phyloP scores from a whole-genome alignment of 2,888 invertebrate genomes.

The Lobophora halterata region DNA sequence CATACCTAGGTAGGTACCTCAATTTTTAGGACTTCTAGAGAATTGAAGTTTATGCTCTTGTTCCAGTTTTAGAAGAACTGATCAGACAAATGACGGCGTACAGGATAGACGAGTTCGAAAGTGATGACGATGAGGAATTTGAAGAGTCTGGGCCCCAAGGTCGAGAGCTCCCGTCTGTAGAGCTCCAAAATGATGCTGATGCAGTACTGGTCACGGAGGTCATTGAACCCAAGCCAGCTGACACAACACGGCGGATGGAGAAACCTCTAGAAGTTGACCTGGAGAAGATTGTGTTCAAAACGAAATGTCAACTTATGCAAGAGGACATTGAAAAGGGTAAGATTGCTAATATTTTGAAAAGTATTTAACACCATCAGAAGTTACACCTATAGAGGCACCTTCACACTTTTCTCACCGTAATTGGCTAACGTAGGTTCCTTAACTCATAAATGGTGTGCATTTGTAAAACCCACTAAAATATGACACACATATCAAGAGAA shows the following conservation, averaged over 20 bases:
- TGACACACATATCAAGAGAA: too few relatives aligned
- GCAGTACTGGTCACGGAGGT: conserved; percentile 52
- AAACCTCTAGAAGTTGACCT: conserved; percentile 50
- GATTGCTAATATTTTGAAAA: conserved; percentile 32
- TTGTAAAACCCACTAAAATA: too few relatives aligned
- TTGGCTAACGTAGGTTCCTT: too few relatives aligned
- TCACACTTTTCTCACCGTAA: too few relatives aligned
- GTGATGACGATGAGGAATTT: conserved; percentile 65
- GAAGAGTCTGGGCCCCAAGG: conserved; percentile 40
- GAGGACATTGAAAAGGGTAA: conserved; percentile 65
- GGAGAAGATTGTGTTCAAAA: conserved; percentile 60
- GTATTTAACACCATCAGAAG: too few relatives aligned
- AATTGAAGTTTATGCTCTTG: background rate
- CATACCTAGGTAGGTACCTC: too few relatives aligned
- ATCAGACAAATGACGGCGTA: conserved; percentile 84
- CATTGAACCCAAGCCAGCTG: conserved; percentile 61
- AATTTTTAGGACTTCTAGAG: too few relatives aligned
- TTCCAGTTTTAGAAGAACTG: conserved; percentile 83
- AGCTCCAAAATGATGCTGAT: conserved; percentile 37
- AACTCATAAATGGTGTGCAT: too few relatives aligned
- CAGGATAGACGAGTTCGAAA: conserved; percentile 74
- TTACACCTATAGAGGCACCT: too few relatives aligned
- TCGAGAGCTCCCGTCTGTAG: conserved; percentile 29
- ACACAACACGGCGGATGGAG: conserved; percentile 46
- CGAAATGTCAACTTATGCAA: conserved; percentile 79